phyloP scores from a whole-genome alignment of 2,888 invertebrate species.

The Clusia tigrina region DNA sequence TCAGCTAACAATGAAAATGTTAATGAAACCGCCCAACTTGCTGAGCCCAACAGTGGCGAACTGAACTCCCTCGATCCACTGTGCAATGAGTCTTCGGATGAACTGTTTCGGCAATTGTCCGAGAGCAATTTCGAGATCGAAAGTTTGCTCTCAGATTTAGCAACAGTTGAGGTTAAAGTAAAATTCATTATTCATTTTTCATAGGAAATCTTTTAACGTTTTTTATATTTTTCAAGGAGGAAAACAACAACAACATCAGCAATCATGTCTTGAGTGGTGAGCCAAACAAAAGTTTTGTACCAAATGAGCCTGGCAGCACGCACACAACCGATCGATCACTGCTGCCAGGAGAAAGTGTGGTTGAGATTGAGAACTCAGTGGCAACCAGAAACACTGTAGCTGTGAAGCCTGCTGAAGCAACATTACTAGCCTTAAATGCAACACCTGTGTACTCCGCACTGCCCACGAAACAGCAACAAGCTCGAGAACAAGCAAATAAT shows the following conservation, averaged over 20 bases:
- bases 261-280: background rate
- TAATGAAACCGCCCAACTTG: conserved; percentile 47
- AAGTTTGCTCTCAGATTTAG: conserved; percentile 80
- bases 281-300: conserved; percentile 23
- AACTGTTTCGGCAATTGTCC: conserved; percentile 81
- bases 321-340: conserved; percentile 43
- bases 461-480: conserved; percentile 41
- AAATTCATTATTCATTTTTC: conserved; percentile 36
- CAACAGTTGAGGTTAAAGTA: conserved; percentile 78
- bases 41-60: conserved; percentile 51
- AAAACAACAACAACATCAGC: conserved; percentile 50
- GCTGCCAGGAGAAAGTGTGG: conserved; percentile 16
- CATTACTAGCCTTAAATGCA: conserved; percentile 43
- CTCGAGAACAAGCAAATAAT: conserved; percentile 34
- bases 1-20: conserved; percentile 52
- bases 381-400: conserved; percentile 25
- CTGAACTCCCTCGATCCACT: conserved; percentile 61
- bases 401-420: conserved; percentile 44
- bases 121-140: conserved; percentile 89
- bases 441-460: conserved; percentile 25
- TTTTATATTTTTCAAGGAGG: conserved; percentile 47
- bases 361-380: conserved; percentile 31
- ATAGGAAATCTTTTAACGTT: background rate
- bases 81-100: conserved; percentile 73
- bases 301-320: conserved; percentile 17